Percentiles rank a stretch among this genome's conserved stretches.
phyloP scores from a whole-genome alignment of 2,797 vertebrate genomes.

The Atherinosoma microstoma region DNA sequence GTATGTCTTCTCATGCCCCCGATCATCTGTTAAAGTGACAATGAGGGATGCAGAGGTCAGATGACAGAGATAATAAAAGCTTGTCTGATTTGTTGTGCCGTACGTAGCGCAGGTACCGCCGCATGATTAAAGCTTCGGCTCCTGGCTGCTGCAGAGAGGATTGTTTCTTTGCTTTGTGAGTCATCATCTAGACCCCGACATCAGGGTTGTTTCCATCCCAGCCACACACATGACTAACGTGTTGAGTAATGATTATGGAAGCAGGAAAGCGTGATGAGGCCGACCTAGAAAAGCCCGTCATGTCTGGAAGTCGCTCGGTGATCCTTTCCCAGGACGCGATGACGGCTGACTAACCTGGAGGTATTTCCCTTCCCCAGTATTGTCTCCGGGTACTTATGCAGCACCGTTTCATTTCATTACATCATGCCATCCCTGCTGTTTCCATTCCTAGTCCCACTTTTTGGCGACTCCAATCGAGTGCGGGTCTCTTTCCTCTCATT shows the following conservation, averaged over 20 bases:
- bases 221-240: constrained; percentile 46
- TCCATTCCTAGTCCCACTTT: constrained; percentile 64
- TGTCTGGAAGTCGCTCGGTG: constrained; percentile 54
- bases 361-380: constrained; percentile 37
- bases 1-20: constrained; percentile 58
- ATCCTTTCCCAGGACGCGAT: constrained; percentile 29
- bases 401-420: constrained; percentile 67
- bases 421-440: constrained; percentile 64
- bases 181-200: constrained; percentile 45
- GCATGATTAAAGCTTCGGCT: constrained; percentile 28
- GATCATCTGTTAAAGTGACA: constrained; percentile 63
- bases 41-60: constrained; percentile 32
- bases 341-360: constrained; percentile 18
- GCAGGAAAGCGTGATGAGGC: constrained; percentile 30
- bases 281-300: constrained; percentile 41
- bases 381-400: constrained; percentile 54
- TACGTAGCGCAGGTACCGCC: constrained; percentile 2
- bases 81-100: constrained; percentile 18
- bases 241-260: constrained; percentile 59
- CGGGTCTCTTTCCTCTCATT: constrained; percentile 64
- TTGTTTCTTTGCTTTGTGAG: constrained; percentile 42
- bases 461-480: constrained; percentile 54
- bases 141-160: constrained; percentile 31
- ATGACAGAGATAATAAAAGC: constrained; percentile 27
- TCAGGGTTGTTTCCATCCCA: constrained; percentile 23